Evolutionary conservation across 2,113 vertebrate species (phyloP), one percentile per base, ranked within the genome.

Genomic region (Bubo scandiacus): DNA sequence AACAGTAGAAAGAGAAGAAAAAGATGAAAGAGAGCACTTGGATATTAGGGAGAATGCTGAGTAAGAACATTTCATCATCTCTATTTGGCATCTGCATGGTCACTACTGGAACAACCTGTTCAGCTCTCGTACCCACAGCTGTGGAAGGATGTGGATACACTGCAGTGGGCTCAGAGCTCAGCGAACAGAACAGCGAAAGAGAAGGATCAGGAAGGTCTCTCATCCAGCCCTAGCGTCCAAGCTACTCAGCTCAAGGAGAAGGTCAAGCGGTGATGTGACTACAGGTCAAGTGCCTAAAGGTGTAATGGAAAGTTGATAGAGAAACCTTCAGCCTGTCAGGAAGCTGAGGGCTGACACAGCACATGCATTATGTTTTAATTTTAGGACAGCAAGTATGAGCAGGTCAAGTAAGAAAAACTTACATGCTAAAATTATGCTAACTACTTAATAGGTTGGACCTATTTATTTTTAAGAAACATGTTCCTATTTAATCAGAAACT

Each of bases 171-270:
- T 82, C 88, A 68, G 54, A 61, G 71, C 26, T 38, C 70, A 26
- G 23, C 29, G 4, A 29, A 27, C 5, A 30, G 11, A 66, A 34
- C 15, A 47, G 52, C 16, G 3, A 0, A 26, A 43, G 51, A 61
- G 38, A 36, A 57, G 34, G 17, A 85, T 34, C 65, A 66, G 13
- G 47, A 57, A 73, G 34, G 27, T 42, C 22, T 51, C 61, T 36
- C 23, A 5, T 8, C 17, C 58, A 59, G 1, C 1, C 49, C 21
- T 12, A 29, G n/a, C 7, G 58, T 70, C 40, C 0, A 1, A 70
- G 34, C 22, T 38, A 17, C 54, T 81, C 55, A 66, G 51, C 36
- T 70, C 55, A 59, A 18, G 75, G 11, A 57, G 40, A 70, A 70
- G 74, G 85, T 49, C 82, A 92, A 90, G 40, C 18, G 34, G 45